Base-by-base conservation (phyloP, 2,888 invertebrate genomes). In the Aphidoletes aphidimyza region DNA sequence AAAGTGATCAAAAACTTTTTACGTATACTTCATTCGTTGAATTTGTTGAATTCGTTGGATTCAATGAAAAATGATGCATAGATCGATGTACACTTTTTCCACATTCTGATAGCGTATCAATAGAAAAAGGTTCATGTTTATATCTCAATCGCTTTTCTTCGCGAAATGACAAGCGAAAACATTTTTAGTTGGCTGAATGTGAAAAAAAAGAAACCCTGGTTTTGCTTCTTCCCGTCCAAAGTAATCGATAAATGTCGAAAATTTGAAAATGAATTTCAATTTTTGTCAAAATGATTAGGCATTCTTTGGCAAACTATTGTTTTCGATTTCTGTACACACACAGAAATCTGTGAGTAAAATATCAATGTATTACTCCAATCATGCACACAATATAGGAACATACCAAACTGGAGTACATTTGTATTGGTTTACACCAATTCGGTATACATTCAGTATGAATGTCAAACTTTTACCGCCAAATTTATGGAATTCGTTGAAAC, bases 101-200 rank as follows among this genome's bases (percentile, higher is more conserved):
- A 17, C 47, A 47, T 47, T 47, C 17, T 19, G 47, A 47, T 2
- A 47, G 47, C 2, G 47, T 47, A n/a, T n/a, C n/a, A n/a, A n/a
- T n/a, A n/a, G n/a, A n/a, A n/a, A n/a, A n/a, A n/a, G n/a, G n/a
- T n/a, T n/a, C n/a, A n/a, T n/a, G n/a, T n/a, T n/a, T n/a, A 54
- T 26, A 54, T 22, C 54, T 54, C 26, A 22, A 54, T 54, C n/a
- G 2, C 5, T 26, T 69, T 69, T 69, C 34, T 30, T 69, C 34
- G n/a, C n/a, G n/a, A 34, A 69, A 69, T 69, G 69, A 69, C 69
- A 69, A 69, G 69, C 69, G 14, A 69, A 69, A 69, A 69, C n/a
- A 69, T 69, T 30, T 30, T 30, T 69, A 69, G 69, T 69, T 69
- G 69, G 69, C 69, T 30, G 30, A 34, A 3, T 69, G 69, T 34